Evolutionary conservation across 2,888 invertebrate genomes (phyloP).

Genomic region (Galerucella calmariensis): DNA sequence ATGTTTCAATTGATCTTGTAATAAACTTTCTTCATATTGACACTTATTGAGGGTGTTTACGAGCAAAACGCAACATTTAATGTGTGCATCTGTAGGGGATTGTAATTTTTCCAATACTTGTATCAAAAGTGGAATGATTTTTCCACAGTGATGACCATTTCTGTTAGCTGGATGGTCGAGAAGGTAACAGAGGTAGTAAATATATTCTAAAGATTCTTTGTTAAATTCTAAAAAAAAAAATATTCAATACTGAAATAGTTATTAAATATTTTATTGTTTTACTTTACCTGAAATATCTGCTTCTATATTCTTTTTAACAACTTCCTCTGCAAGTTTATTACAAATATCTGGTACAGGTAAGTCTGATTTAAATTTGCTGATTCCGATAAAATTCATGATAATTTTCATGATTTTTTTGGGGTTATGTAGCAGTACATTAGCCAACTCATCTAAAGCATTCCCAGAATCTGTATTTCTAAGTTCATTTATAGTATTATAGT

Average conservation of each 20-base stretch:
- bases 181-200: conserved; percentile 58
- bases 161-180: conserved; percentile 57
- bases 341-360: conserved; percentile 59
- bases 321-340: conserved; percentile 54
- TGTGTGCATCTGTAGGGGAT: conserved; percentile 48
- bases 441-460: conserved; percentile 56
- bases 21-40: conserved; percentile 55
- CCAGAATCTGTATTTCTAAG: conserved; percentile 58
- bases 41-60: conserved; percentile 57
- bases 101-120: conserved; percentile 53
- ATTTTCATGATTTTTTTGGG: conserved; percentile 60
- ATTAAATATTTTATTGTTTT: not conserved
- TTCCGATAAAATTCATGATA: conserved; percentile 58
- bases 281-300: conserved; percentile 11
- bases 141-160: conserved; percentile 51
- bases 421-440: conserved; percentile 55
- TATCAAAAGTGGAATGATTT: conserved; percentile 54
- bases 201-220: conserved; percentile 53
- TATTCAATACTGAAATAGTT: not conserved
- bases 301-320: conserved; percentile 44
- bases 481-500: conserved; percentile 54
- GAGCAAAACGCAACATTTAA: conserved; percentile 58
- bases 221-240: conserved; percentile 48
- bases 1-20: conserved; percentile 55
- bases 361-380: conserved; percentile 57